Base-by-base conservation (phyloP, 2,888 invertebrate genomes). In the Dendrolimus pini region DNA sequence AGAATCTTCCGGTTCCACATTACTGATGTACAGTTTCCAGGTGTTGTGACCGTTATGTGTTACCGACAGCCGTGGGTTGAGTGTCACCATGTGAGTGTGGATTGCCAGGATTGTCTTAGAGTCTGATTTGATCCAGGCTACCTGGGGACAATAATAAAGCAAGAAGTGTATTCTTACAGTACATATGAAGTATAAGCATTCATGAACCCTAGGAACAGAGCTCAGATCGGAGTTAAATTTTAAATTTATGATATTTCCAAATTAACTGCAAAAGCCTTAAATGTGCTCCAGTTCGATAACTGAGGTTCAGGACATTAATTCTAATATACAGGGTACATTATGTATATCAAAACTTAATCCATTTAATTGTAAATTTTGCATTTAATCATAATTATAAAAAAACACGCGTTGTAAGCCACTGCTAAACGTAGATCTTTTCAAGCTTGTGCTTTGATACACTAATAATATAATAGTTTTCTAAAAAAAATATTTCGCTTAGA, bases 31-130 rank as follows among this genome's bases (percentile, higher is more conserved):
- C 74, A 98, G 93, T 86, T 96, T 96, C 97, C 97, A 97, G 69
- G 96, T 96, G 86, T 97, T 96, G 91, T 97, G 97, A 41, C 97
- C 97, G 83, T 97, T 97, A 90, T 96, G 97, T 65, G 96, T 95
- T 68, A 97, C 97, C 58, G 95, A 94, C 76, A 97, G 92, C 61
- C 97, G 93, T 59, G 94, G 94, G 88, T 97, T 97, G 79, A 96
- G 93, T 55, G 96, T 95, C 70, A 97, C 96, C 94, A 97, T 96
- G 82, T 95, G 96, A 56, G 95, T 97, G 84, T 96, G 96, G 76
- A 96, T 96, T 54, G 96, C 96, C 66, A 97, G 92, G 72, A 97
- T 97, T 59, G 96, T 96, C 88, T 96, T 96, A 65, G 96, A 95
- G 82, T 97, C 97, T 14, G 96, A 96, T 83, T 97, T 96, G 85